These are phyloP conservation scores for Ataeniobius toweri DNA, from an alignment of 2,797 vertebrate species.

Conservation along the genomic window DNA sequence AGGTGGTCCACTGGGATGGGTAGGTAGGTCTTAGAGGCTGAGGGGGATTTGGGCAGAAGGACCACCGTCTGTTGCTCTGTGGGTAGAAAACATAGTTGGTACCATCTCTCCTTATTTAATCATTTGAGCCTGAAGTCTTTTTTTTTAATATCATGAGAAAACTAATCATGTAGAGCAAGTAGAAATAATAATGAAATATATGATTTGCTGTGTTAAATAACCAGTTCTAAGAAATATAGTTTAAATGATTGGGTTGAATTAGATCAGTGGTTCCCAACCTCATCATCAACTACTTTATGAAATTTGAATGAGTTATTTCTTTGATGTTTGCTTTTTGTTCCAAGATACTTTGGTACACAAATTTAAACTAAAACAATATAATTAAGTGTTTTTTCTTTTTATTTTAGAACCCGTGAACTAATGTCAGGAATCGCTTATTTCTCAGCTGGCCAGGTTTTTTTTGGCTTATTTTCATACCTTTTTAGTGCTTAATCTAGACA, in stretches of 20 bases:
- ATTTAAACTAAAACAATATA: not conserved
- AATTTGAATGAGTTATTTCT: not conserved
- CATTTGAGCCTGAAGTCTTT: not conserved
- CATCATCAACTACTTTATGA: not conserved
- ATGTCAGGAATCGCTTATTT: not conserved
- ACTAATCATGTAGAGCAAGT: not conserved
- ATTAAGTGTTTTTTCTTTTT: not conserved
- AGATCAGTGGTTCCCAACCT: slow-evolving; percentile 33
- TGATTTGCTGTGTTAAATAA: not conserved
- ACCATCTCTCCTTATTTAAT: slow-evolving; percentile 5
- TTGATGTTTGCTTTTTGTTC: not conserved
- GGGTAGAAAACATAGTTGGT: slow-evolving; percentile 12
- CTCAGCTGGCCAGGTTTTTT: not conserved
- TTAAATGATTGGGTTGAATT: slow-evolving; percentile 35
- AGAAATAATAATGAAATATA: not conserved
- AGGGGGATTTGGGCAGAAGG: slow-evolving; percentile 89
- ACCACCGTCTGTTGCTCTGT: slow-evolving; percentile 97
- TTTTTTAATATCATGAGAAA: not conserved
- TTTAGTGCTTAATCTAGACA: not conserved
- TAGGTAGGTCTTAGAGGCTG: slow-evolving; percentile 89
- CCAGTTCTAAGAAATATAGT: not conserved
- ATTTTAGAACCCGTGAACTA: not conserved
- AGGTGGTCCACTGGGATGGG: slow-evolving; percentile 89
- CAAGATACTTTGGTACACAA: not conserved
- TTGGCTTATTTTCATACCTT: too few species aligned